phyloP scores from a whole-genome alignment of 2,797 vertebrate genomes.

The Acanthornis magna region DNA sequence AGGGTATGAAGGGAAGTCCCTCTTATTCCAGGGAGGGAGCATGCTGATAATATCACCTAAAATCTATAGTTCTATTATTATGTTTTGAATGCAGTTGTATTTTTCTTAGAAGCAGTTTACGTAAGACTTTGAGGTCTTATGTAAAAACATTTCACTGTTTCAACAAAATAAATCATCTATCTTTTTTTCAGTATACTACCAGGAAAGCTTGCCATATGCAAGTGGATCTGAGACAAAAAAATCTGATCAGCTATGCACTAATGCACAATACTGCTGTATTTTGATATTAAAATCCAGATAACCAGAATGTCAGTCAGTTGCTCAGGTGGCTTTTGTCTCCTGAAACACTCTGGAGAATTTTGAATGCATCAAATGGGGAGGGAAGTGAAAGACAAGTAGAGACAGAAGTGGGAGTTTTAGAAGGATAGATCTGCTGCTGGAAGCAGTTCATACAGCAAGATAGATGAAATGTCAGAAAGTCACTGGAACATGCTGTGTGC shows the following conservation, averaged over 20 bases:
- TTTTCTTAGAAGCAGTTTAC: background rate
- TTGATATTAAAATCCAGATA: background rate
- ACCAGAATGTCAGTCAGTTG: background rate
- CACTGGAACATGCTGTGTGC: constrained; percentile 57
- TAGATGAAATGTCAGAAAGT: constrained; percentile 56
- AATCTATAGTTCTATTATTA: background rate
- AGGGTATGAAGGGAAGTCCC: background rate
- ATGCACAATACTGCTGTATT: background rate
- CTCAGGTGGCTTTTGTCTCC: constrained; percentile 20
- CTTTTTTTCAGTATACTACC: background rate
- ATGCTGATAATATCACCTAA: background rate
- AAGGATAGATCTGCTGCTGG: constrained; percentile 31
- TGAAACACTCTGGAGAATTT: background rate
- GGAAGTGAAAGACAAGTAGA: constrained; percentile 43
- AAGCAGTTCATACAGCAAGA: constrained; percentile 39
- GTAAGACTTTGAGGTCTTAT: background rate
- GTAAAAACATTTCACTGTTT: background rate
- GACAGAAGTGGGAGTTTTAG: constrained; percentile 40
- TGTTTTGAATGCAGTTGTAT: background rate
- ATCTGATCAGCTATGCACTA: background rate
- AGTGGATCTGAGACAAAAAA: background rate
- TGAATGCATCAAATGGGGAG: constrained; percentile 6
- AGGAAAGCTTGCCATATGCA: background rate
- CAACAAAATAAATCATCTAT: background rate
- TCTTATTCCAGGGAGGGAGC: background rate